Base-by-base conservation (phyloP, 2,797 vertebrate species). In the Synaphobranchus kaupii region DNA sequence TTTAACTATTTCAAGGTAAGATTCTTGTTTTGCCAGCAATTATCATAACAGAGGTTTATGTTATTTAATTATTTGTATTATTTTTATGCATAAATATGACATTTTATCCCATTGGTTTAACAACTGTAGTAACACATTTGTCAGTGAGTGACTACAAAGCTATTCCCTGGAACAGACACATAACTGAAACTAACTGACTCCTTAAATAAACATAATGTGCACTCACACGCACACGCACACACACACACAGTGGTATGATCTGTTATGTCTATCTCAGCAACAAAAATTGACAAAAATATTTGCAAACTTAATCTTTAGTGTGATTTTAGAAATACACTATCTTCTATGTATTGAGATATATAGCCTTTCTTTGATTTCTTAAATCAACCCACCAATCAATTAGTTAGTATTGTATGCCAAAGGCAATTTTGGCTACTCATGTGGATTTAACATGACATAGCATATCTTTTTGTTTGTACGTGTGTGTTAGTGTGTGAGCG, bases 71-170 rank as follows among this genome's bases (percentile, higher is more conserved):
- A 20, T 71, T 48, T 6, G 3, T 34, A 7, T n/a, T 85, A 8
- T 28, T 28, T 50, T 31, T 85, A 12, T 84, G 82, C 12, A 54
- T 90, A 93, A 92, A 93, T 90, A 92, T 13, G 86, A 88, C 76
- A 88, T 85, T 15, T 86, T 92, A 90, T 90, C 89, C 89, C 93
- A 95, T 92, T 92, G 94, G 93, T 94, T 92, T 94, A 92, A 93
- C 90, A 84, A 87, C 90, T 91, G 90, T 94, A 94, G 94, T 92
- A 92, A 93, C 88, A 92, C 88, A 86, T 88, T 84, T 92, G n/a
- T n/a, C 34, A 78, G 73, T 39, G 2, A 78, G 73, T 15, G 2
- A 78, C 25, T 78, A 9, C 31, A 2, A 13, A 44, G 15, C 34
- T 47, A 25, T 80, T 80, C 78, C 78, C 44, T 81, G 17, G 6